Percentiles rank a stretch among this genome's conserved stretches.
These are phyloP conservation scores for Apus apus DNA, from an alignment of 2,113 vertebrate genomes.

Conservation along the genomic window DNA sequence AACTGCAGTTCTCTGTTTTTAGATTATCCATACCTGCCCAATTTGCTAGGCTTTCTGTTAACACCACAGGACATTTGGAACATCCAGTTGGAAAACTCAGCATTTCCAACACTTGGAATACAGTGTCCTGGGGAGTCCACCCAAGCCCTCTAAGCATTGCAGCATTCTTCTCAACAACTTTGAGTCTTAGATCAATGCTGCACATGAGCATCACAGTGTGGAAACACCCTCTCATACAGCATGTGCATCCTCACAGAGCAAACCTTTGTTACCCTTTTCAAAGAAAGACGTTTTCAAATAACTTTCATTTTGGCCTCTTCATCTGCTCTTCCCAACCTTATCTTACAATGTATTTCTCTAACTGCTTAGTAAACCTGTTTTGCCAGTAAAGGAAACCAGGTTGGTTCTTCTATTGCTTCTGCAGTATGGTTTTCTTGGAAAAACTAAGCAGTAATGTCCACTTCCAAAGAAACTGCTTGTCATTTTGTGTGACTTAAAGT, in stretches of 20 bases:
- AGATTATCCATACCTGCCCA: not conserved
- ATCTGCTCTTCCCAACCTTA: not conserved
- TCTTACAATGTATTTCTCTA: not conserved
- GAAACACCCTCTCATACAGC: not conserved
- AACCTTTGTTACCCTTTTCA: not conserved
- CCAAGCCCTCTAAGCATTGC: not conserved
- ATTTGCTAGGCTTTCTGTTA: not conserved
- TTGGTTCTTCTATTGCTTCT: not conserved
- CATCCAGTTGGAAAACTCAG: accelerated
- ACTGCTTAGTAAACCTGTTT: slow-evolving; percentile 13
- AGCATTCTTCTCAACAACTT: not conserved
- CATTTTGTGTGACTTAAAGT: not conserved
- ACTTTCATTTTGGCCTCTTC: not conserved
- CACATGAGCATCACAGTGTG: not conserved
- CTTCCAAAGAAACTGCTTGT: not conserved
- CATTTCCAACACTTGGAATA: not conserved
- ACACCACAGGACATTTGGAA: not conserved
- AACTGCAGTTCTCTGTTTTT: not conserved
- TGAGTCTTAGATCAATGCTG: not conserved
- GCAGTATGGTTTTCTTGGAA: not conserved
- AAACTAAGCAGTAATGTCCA: not conserved
- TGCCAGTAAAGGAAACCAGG: not conserved
- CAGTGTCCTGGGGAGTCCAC: not conserved
- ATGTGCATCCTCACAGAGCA: too few species aligned
- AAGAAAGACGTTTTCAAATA: not conserved